phyloP scores from a whole-genome alignment of 1,140 invertebrate genomes.

The Planococcus citri region DNA sequence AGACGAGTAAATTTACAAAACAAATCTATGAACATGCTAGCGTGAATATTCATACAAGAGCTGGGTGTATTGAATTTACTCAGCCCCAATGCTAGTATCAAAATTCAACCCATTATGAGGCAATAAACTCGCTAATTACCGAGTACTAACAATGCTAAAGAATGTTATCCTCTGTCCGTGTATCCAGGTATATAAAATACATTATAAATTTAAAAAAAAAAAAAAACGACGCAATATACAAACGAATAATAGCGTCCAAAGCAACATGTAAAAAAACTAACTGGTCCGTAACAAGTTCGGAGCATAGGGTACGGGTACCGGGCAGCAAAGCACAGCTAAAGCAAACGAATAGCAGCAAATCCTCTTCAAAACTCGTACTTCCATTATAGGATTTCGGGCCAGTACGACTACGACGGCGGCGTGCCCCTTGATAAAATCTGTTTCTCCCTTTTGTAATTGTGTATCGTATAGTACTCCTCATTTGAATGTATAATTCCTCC shows the following conservation, averaged over 20 bases:
- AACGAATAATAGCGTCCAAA: not conserved
- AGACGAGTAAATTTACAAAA: too few species aligned
- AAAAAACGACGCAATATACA: not conserved
- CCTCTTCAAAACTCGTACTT: not conserved
- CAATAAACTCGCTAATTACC: slow-evolving; percentile 6
- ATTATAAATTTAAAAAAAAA: slow-evolving; percentile 1
- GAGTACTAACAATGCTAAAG: too few species aligned
- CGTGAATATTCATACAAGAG: too few species aligned
- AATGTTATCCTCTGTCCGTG: too few species aligned
- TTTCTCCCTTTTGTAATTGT: slow-evolving; percentile 6
- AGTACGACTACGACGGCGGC: too few species aligned
- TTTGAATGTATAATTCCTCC: slow-evolving; percentile 4
- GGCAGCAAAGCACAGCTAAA: too few species aligned
- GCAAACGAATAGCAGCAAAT: too few species aligned
- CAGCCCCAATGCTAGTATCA: too few species aligned
- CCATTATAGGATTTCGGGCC: slow-evolving; percentile 2
- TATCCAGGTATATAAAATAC: not conserved
- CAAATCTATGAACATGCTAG: too few species aligned
- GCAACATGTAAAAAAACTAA: not conserved
- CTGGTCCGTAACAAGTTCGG: not conserved
- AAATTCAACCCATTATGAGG: too few species aligned
- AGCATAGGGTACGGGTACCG: not conserved
- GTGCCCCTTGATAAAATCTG: slow-evolving; percentile 6
- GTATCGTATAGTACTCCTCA: not conserved
- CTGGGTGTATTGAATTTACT: too few species aligned